Evolutionary conservation across 2,888 invertebrate genomes (phyloP).

Genomic region (Amiota minor): DNA sequence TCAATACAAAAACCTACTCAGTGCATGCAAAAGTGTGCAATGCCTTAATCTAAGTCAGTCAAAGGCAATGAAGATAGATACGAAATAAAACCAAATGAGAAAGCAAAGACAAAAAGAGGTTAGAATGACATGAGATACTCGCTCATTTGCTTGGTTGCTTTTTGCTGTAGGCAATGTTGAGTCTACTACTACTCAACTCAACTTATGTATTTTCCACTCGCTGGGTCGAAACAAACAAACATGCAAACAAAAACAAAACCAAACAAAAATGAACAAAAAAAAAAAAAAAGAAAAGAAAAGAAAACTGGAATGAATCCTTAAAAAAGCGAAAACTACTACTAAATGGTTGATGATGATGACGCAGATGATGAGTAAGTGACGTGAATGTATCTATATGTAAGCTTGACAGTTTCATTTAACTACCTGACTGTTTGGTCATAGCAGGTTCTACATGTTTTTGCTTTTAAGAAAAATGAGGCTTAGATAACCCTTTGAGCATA

Average conservation of each 20-base stretch:
- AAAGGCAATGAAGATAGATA: constrained; percentile 25
- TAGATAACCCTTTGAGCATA: constrained; percentile 15
- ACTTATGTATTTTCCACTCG: neutral
- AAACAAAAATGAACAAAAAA: too few relatives aligned
- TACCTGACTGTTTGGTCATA: too few relatives aligned
- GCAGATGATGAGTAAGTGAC: too few relatives aligned
- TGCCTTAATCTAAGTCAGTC: constrained; percentile 40
- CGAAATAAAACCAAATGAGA: constrained; percentile 32
- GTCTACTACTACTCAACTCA: neutral
- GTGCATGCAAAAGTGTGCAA: constrained; percentile 34
- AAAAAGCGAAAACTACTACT: too few relatives aligned
- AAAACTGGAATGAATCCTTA: too few relatives aligned
- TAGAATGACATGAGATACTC: too few relatives aligned
- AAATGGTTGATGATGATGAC: too few relatives aligned
- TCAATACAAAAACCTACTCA: constrained; percentile 8
- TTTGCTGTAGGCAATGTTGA: too few relatives aligned
- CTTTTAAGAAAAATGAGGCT: constrained; percentile 21
- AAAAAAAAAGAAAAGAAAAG: neutral
- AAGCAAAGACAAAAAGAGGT: neutral
- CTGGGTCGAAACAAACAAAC: constrained; percentile 11
- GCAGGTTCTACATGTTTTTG: constrained; percentile 6
- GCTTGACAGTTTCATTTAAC: too few relatives aligned
- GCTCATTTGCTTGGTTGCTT: too few relatives aligned
- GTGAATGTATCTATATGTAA: too few relatives aligned
- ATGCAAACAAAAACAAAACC: neutral